Evolutionary conservation across 2,797 vertebrate species (phyloP).

Genomic region (Aldrovandia affinis): DNA sequence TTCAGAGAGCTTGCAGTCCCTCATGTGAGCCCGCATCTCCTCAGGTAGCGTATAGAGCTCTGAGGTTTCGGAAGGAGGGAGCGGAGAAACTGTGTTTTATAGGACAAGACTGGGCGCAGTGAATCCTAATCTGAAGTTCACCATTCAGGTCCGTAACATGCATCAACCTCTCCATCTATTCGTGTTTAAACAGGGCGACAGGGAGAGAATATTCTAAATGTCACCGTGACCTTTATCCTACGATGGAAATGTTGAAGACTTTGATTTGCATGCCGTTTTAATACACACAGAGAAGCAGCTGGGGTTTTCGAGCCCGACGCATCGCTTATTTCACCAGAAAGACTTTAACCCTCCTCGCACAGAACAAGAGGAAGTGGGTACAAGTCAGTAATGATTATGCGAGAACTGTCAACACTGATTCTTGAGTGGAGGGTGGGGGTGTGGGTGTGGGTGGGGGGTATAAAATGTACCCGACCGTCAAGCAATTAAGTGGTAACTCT

Average conservation of each 20-base stretch:
- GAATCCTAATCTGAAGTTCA: not conserved
- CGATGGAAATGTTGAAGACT: not conserved
- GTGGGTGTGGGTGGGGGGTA: not conserved
- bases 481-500: conserved; percentile 21
- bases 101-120: not conserved
- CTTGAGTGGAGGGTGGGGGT: not conserved
- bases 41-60: not conserved
- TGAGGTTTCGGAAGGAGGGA: too few species aligned
- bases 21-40: not conserved
- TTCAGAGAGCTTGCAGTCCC: not conserved
- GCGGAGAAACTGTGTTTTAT: not conserved
- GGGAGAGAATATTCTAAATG: not conserved
- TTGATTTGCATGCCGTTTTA: not conserved
- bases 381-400: not conserved
- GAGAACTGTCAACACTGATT: not conserved
- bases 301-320: not conserved
- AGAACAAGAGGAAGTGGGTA: not conserved
- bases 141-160: not conserved
- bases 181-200: not conserved
- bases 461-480: not conserved
- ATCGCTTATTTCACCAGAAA: not conserved
- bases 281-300: not conserved
- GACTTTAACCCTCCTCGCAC: not conserved
- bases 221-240: conserved; percentile 10
- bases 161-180: not conserved